Evolutionary conservation across 2,797 vertebrate genomes (phyloP).

Genomic region (Nyctalus aviator): DNA sequence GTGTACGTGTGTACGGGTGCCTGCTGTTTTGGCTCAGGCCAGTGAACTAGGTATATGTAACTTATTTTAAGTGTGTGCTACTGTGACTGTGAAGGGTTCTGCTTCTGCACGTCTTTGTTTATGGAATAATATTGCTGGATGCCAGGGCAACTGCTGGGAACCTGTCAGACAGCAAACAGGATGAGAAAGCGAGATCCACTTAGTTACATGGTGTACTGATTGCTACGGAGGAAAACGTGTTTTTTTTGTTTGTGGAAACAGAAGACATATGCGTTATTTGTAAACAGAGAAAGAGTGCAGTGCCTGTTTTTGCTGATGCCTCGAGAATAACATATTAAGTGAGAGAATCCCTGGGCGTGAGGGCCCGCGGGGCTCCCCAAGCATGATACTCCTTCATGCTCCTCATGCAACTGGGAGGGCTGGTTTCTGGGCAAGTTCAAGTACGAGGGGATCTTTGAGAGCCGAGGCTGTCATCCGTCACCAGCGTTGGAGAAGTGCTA

Average conservation of each 20-base stretch:
- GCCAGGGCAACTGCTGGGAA: background rate
- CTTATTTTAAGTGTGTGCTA: background rate
- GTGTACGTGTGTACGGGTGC: rapidly evolving
- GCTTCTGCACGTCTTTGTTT: background rate
- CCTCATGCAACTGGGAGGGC: background rate
- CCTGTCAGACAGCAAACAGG: background rate
- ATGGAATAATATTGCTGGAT: background rate
- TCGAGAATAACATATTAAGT: background rate
- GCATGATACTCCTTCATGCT: too few relatives aligned
- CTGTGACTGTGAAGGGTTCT: background rate
- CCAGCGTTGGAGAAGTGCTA: background rate
- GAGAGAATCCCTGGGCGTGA: background rate
- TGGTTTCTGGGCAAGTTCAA: background rate
- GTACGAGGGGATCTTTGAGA: background rate
- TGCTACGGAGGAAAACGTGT: background rate
- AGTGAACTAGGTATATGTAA: background rate
- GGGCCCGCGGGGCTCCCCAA: background rate
- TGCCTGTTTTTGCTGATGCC: background rate
- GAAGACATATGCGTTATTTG: background rate
- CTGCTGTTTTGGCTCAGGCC: background rate
- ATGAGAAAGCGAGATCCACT: background rate
- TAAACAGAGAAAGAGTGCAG: background rate
- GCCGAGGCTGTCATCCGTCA: background rate
- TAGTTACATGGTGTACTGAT: background rate
- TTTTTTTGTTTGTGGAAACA: constrained; percentile 4